Evolutionary conservation across 1,140 invertebrate genomes (phyloP).

Genomic region (Pseudomyrmex dendroicus): DNA sequence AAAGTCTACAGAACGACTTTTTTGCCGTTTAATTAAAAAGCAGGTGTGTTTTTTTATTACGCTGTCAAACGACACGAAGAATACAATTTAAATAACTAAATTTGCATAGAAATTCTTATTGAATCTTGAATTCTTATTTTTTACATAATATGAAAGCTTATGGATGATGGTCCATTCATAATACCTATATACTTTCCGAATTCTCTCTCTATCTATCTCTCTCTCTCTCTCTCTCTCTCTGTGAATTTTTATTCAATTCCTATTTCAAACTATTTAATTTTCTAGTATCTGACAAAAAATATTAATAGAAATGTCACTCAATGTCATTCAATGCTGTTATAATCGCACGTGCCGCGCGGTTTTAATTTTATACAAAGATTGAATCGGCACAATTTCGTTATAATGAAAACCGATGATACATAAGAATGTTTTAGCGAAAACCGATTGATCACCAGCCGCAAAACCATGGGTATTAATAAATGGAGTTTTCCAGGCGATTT

Average conservation of each 20-base stretch:
- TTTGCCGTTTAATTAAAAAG: background rate
- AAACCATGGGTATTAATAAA: constrained; percentile 34
- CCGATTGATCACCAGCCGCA: constrained; percentile 10
- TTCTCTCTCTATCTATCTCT: too few species aligned
- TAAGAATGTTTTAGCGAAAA: background rate
- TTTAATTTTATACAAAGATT: constrained; percentile 23
- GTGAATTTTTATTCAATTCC: background rate
- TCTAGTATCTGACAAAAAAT: background rate
- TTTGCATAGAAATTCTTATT: too few species aligned
- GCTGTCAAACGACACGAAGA: too few species aligned
- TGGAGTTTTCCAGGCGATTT: background rate
- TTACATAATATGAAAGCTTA: background rate
- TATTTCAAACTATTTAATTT: background rate
- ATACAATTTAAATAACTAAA: too few species aligned
- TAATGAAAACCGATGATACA: background rate
- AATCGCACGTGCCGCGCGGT: background rate
- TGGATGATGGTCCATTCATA: too few species aligned
- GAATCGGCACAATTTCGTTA: background rate
- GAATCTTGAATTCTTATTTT: constrained; percentile 7
- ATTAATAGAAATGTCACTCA: background rate
- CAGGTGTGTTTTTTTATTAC: background rate
- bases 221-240: background rate
- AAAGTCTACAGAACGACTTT: background rate
- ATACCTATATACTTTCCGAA: too few species aligned
- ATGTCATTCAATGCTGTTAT: background rate